Percentiles rank a stretch among this genome's conserved stretches.
Evolutionary conservation across 2,797 vertebrate species (phyloP).

Genomic region (Tenualosa ilisha): DNA sequence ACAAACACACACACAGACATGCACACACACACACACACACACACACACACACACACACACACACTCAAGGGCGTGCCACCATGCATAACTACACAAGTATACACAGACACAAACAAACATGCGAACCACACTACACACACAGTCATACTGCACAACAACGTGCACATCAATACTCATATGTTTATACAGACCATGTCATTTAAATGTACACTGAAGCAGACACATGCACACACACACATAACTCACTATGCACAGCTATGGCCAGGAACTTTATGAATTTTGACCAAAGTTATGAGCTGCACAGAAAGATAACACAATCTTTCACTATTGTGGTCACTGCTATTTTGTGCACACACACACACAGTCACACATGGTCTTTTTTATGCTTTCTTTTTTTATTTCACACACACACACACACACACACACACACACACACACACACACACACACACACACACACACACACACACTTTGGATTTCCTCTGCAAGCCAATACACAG

Average conservation of each 20-base stretch:
- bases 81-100: no score
- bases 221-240: not conserved
- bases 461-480: conserved; percentile 53
- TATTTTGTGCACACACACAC: conserved; percentile 44
- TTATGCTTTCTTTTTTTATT: not conserved
- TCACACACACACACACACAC: conserved; percentile 52
- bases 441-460: conserved; percentile 55
- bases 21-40: not conserved
- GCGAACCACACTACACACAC: not conserved
- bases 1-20: not conserved
- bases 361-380: conserved; percentile 45
- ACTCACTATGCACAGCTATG: not conserved
- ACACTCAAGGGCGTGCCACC: not conserved
- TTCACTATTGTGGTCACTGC: not conserved
- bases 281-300: not conserved
- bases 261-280: not conserved
- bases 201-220: not conserved
- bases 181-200: not conserved
- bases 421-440: conserved; percentile 51
- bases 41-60: not conserved
- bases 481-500: not conserved
- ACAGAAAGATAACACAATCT: not conserved
- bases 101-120: not conserved
- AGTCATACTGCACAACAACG: not conserved
- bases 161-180: not conserved